A percentile compares a stretch with the other conserved stretches of the same genome.
These are phyloP conservation scores for Caenorhabditis afra DNA, from an alignment of 2,888 invertebrate species.

Conservation along the genomic window DNA sequence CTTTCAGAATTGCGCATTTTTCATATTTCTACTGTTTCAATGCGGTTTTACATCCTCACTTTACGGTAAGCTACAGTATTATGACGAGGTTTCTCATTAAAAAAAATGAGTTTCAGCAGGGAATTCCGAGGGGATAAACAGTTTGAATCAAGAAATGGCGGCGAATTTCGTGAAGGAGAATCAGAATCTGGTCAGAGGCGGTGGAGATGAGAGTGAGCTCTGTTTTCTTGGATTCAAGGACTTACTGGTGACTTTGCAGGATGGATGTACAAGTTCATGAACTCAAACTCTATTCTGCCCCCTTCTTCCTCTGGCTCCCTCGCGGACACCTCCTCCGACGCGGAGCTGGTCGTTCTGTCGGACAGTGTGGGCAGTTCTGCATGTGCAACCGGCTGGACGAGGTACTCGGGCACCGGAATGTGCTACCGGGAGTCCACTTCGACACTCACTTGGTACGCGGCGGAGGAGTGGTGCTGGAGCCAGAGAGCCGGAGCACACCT, in stretches of 20 bases:
- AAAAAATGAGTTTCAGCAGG: no score
- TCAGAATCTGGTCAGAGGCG: background rate
- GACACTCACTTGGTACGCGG: conserved; percentile 27
- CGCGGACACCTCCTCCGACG: conserved; percentile 16
- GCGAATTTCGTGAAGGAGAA: conserved; percentile 16
- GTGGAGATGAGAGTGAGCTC: conserved; percentile 26
- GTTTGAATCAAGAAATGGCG: conserved; percentile 2
- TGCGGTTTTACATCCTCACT: no score
- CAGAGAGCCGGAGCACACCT: conserved; percentile 34
- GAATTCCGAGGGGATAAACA: background rate
- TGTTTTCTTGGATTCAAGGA: background rate
- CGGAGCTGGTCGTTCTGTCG: conserved; percentile 1
- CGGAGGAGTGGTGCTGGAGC: conserved; percentile 41
- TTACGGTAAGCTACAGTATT: no score
- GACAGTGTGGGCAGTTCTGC: conserved; percentile 25
- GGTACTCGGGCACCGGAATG: conserved; percentile 18
- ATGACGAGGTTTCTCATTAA: no score
- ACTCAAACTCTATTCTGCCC: conserved; percentile 8
- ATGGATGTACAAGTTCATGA: conserved; percentile 36
- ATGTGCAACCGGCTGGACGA: conserved; percentile 42
- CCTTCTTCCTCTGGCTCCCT: background rate
- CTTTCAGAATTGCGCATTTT: no score
- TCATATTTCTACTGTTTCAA: no score
- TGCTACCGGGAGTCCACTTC: conserved; percentile 26
- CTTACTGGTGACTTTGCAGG: background rate